Evolutionary conservation across 2,113 vertebrate species (phyloP).

Genomic region (Fulica atra): DNA sequence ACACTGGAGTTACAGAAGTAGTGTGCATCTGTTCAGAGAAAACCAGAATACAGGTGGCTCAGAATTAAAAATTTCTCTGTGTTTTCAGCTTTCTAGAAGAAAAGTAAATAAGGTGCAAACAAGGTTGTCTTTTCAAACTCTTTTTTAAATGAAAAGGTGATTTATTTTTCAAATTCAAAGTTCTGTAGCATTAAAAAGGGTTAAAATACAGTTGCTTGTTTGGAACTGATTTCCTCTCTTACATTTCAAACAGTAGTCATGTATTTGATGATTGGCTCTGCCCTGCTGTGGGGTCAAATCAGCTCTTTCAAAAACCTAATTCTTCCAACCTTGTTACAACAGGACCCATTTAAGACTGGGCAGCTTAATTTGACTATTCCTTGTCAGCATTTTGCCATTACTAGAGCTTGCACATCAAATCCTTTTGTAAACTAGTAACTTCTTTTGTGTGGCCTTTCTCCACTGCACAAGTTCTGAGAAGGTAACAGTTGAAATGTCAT

Average conservation of each 20-base stretch:
- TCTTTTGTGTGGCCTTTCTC: not conserved
- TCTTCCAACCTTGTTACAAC: not conserved
- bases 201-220: not conserved
- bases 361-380: not conserved
- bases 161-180: not conserved
- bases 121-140: not conserved
- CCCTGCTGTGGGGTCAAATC: rapidly evolving
- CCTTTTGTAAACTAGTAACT: not conserved
- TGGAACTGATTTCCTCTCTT: not conserved
- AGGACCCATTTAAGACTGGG: not conserved
- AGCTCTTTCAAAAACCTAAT: not conserved
- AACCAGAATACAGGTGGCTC: rapidly evolving
- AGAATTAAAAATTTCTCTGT: not conserved
- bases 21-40: not conserved
- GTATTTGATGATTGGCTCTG: not conserved
- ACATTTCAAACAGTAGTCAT: not conserved
- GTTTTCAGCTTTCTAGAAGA: not conserved
- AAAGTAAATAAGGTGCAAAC: not conserved
- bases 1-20: not conserved
- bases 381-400: not conserved
- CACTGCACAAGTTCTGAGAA: not conserved
- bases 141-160: not conserved
- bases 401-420: not conserved
- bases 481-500: not conserved
- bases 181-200: not conserved